phyloP scores from a whole-genome alignment of 2,888 invertebrate species.

The Lutraria lutraria region DNA sequence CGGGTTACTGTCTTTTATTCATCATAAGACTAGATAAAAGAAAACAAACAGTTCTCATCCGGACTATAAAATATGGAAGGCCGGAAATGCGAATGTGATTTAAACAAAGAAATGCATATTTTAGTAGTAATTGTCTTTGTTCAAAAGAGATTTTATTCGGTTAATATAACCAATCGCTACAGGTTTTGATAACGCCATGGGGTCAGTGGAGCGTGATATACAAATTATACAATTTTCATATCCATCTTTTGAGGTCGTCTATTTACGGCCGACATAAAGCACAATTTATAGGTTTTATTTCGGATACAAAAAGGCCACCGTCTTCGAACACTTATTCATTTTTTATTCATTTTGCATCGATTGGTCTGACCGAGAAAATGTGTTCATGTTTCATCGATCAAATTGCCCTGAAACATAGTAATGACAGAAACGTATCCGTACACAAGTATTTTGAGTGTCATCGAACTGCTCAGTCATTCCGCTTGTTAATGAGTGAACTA shows the following conservation, averaged over 20 bases:
- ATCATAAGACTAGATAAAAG: neutral
- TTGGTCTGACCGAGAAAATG: neutral
- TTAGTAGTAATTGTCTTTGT: neutral
- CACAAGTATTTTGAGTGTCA: no score
- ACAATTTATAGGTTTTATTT: neutral
- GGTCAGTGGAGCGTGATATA: neutral
- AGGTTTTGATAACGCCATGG: neutral
- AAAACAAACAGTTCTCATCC: neutral
- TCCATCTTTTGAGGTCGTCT: neutral
- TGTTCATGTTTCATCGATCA: neutral
- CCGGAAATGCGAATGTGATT: neutral
- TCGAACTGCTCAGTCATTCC: no score
- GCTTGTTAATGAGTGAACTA: no score
- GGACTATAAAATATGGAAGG: neutral
- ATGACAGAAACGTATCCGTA: neutral
- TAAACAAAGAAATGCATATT: neutral
- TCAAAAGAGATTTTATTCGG: neutral
- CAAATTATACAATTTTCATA: neutral
- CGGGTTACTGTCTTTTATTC: neutral
- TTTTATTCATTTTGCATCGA: neutral
- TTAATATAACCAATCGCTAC: neutral
- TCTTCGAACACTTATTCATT: neutral
- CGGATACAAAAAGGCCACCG: neutral
- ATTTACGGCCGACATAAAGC: neutral
- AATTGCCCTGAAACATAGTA: neutral